Evolutionary conservation across 2,113 vertebrate species (phyloP), one percentile per base, ranked within the genome.

Genomic region (Chaetops frenatus): DNA sequence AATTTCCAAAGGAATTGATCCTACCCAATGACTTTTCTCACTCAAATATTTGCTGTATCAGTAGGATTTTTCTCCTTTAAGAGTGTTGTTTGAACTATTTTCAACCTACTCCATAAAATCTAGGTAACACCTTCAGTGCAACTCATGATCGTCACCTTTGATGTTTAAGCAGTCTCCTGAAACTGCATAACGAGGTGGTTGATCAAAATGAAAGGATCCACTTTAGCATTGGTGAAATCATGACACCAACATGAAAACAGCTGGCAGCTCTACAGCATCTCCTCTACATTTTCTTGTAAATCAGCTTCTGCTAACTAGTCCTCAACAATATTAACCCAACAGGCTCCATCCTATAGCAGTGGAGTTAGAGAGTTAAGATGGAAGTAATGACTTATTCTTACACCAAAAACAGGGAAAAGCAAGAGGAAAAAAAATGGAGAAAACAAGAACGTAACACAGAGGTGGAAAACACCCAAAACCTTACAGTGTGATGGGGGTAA

Each of bases 321-420:
- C 51, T 76, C 48, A 61, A 65, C 11, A 45, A 4, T 15, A 60
- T 19, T 35, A 86, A 48, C n/a, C 17, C 20, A 88, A 31, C 19
- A 51, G 10, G 28, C 8, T 86, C 36, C 12, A 86, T 23, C 6
- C 19, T 50, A 47, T 2, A 27, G 9, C 48, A 86, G 12, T 9
- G 3, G 2, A 51, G 9, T 10, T 3, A n/a, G 33, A 29, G 2
- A 29, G 5, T 35, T 77, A 38, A 2, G 2, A 56, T 5, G 38
- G 2, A 58, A 73, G 29, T 17, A 67, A 66, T 2, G 5, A 67
- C 6, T 60, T 61, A 21, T 5, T 36, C 57, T 83, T 74, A 15
- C 18, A 33, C 8, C 29, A 17, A 73, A 36, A 50, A 36, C 0
- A 47, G 1, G 3, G 18, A 76, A 27, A 65, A 60, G 9, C 3